These are phyloP conservation scores for Pseudomugil tenellus DNA, from an alignment of 2,797 vertebrate genomes.

Conservation along the genomic window DNA sequence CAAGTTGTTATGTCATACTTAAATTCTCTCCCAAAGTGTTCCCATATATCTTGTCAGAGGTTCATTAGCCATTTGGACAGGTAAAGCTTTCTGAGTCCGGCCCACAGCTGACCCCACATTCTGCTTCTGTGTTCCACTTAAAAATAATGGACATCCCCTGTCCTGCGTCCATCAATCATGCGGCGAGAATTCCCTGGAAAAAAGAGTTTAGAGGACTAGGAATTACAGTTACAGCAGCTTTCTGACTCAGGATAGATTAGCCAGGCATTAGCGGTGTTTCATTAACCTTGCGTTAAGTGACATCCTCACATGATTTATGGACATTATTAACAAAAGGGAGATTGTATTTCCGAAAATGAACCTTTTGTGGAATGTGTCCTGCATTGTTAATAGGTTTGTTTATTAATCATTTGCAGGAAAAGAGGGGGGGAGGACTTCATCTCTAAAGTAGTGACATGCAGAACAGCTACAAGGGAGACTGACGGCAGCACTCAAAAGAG, in stretches of 20 bases:
- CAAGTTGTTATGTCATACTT: conserved; percentile 81
- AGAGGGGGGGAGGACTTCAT: conserved; percentile 59
- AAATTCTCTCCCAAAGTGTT: conserved; percentile 77
- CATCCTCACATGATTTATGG: conserved; percentile 81
- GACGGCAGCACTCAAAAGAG: conserved; percentile 50
- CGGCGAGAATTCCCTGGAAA: conserved; percentile 49
- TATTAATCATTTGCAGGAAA: conserved; percentile 76
- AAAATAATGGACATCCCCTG: conserved; percentile 83
- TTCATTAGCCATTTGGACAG: conserved; percentile 81
- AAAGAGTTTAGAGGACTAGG: conserved; percentile 69
- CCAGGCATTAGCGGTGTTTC: conserved; percentile 82
- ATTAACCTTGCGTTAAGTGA: conserved; percentile 85
- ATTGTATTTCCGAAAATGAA: conserved; percentile 82
- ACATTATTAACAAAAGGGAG: conserved; percentile 83
- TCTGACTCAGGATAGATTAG: conserved; percentile 82
- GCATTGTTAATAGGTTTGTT: conserved; percentile 81
- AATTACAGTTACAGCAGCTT: conserved; percentile 76
- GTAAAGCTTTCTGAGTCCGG: conserved; percentile 76
- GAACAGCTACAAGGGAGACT: conserved; percentile 50
- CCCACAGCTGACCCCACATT: conserved; percentile 76
- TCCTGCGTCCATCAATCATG: conserved; percentile 81
- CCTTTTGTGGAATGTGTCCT: conserved; percentile 78
- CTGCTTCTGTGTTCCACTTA: conserved; percentile 79
- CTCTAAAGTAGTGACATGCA: conserved; percentile 66
- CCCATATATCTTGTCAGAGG: conserved; percentile 77